Base-by-base conservation (phyloP, 2,113 vertebrate genomes). In the Brachyistius frenatus region DNA sequence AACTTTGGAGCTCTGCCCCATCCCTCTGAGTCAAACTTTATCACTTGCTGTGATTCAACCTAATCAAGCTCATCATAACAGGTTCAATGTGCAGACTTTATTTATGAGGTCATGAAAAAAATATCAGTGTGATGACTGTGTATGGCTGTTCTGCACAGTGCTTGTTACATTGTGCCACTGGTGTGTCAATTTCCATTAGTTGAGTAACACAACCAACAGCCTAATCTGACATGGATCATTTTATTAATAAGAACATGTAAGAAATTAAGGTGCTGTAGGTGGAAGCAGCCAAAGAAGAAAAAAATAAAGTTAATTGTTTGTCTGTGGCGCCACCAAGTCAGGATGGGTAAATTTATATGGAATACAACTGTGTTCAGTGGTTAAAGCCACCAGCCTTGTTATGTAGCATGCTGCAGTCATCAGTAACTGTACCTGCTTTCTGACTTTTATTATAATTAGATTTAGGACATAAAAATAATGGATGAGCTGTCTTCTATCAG, bases 401-500 rank as follows among this genome's bases (percentile, higher is more conserved):
- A 35, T 61, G 46, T 8, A 57, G 56, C 50, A 41, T 14, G 47
- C 68, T 73, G 66, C 39, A 47, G 23, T 82, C 82, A 78, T 78
- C 73, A 76, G 87, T 69, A 89, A 86, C 82, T 31, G 56, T 69
- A 88, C 44, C 66, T 11, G 37, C 10, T 70, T 74, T 85, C 60
- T 83, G 68, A 78, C 86, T 76, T 90, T 81, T 77, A 85, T 84
- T 74, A 76, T 81, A 83, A 81, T 92, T 86, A 84, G 78, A 88
- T 87, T 84, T 64, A 84, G 53, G 66, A 56, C 62, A 77, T 87
- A 73, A 76, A 91, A 85, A 73, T 88, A 82, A 77, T 81, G 57
- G 73, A 83, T 70, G 78, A 79, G 73, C 50, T 73, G 76, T 75
- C 77, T 78, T 74, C 73, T 62, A 76, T 83, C 85, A 78, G 71